These are phyloP conservation scores for Leucosticte australis DNA, from an alignment of 2,113 vertebrate species.

Conservation along the genomic window DNA sequence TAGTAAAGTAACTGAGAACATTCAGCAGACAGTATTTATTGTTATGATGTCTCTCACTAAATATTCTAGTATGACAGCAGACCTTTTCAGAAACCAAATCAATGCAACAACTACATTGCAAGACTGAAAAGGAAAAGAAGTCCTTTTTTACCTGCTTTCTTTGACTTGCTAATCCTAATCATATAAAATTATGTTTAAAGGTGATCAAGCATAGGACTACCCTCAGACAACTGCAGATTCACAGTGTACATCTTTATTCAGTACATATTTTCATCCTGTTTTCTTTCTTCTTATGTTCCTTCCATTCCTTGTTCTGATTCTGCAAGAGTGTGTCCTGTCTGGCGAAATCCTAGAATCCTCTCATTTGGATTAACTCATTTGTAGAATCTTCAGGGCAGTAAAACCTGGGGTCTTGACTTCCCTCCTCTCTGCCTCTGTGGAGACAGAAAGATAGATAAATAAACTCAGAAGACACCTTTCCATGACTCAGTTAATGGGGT, in stretches of 20 bases:
- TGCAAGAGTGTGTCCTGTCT: not conserved
- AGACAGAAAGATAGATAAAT: not conserved
- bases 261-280: not conserved
- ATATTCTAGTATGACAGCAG: not conserved
- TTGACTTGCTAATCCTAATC: not conserved
- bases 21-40: not conserved
- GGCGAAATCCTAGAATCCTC: not conserved
- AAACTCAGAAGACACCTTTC: not conserved
- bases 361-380: not conserved
- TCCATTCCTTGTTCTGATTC: not conserved
- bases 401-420: not conserved
- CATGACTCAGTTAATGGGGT: not conserved
- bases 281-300: not conserved
- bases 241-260: not conserved
- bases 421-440: not conserved
- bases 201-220: not conserved
- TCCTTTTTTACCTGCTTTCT: not conserved
- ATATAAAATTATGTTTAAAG: not conserved
- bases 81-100: not conserved
- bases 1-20: not conserved
- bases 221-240: not conserved
- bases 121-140: not conserved
- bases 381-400: not conserved
- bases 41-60: not conserved
- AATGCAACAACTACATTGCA: not conserved